phyloP scores from a whole-genome alignment of 2,888 invertebrate species.

The Cephus rjabovi region DNA sequence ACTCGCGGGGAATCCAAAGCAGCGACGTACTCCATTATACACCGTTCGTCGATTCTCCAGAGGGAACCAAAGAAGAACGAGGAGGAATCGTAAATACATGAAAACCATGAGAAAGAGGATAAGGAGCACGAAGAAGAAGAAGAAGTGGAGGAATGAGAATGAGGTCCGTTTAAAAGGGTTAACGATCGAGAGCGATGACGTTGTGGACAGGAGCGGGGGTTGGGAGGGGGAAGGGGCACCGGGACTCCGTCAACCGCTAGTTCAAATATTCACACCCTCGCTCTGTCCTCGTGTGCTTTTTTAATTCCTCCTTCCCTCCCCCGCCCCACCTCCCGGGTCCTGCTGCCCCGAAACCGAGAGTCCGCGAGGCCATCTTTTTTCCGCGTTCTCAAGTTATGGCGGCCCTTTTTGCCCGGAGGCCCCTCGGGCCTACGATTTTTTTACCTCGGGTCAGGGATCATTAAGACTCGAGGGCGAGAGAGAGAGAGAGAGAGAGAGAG shows the following conservation, averaged over 20 bases:
- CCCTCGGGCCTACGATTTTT: slow-evolving; percentile 23
- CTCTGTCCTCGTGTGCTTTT: background rate
- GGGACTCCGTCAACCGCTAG: slow-evolving; percentile 15
- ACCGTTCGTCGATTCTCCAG: no score
- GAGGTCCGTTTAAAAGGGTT: background rate
- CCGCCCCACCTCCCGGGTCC: background rate
- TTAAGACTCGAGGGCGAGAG: slow-evolving; percentile 29
- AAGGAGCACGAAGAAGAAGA: background rate
- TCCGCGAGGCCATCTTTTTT: slow-evolving; percentile 17
- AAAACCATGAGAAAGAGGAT: background rate
- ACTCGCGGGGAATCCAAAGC: no score
- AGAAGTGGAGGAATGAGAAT: no score
- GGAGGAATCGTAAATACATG: no score
- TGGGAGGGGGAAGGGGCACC: background rate
- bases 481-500: no score
- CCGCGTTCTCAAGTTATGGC: slow-evolving; percentile 34
- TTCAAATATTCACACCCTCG: slow-evolving; percentile 21
- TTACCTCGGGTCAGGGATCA: slow-evolving; percentile 39
- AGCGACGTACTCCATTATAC: no score
- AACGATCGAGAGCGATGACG: background rate
- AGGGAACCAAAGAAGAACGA: no score
- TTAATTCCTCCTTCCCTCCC: slow-evolving; percentile 18
- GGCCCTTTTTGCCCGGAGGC: slow-evolving; percentile 35
- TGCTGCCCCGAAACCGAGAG: slow-evolving; percentile 15
- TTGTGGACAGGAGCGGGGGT: background rate